Evolutionary conservation across 2,797 vertebrate species (phyloP).

Genomic region (Gymnothorax reevesii): DNA sequence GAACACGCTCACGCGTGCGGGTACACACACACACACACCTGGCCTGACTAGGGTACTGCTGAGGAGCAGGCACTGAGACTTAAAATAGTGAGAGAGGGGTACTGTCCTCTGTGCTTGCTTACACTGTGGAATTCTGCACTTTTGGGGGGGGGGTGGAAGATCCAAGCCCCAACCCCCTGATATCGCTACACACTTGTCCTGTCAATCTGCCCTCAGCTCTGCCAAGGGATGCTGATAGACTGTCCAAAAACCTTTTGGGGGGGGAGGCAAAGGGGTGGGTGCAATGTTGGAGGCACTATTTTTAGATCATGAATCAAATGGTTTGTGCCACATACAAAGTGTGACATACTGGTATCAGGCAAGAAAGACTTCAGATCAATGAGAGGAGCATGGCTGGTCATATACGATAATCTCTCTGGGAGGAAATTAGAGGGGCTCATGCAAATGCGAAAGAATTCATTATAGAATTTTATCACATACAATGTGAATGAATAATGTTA

Average conservation of each 20-base stretch:
- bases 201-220: constrained; percentile 65
- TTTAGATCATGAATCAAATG: constrained; percentile 18
- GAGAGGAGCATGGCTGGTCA: neutral
- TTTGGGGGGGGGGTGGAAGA: constrained; percentile 37
- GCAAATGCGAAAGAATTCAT: neutral
- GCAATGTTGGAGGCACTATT: constrained; percentile 11
- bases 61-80: constrained; percentile 23
- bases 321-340: neutral
- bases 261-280: neutral
- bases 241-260: constrained; percentile 53
- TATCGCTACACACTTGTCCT: constrained; percentile 72
- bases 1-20: constrained; percentile 33
- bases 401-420: neutral
- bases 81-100: constrained; percentile 4
- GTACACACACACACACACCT: constrained; percentile 39
- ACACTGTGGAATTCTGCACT: constrained; percentile 63
- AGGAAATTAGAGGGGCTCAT: neutral
- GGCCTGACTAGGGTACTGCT: constrained; percentile 41
- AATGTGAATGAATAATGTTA: neutral
- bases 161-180: constrained; percentile 49
- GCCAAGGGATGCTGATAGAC: constrained; percentile 63
- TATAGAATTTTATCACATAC: neutral
- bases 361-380: neutral
- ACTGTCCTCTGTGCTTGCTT: constrained; percentile 58
- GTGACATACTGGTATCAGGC: neutral